phyloP scores from a whole-genome alignment of 2,888 invertebrate species.

The Pilophorus perplexus region DNA sequence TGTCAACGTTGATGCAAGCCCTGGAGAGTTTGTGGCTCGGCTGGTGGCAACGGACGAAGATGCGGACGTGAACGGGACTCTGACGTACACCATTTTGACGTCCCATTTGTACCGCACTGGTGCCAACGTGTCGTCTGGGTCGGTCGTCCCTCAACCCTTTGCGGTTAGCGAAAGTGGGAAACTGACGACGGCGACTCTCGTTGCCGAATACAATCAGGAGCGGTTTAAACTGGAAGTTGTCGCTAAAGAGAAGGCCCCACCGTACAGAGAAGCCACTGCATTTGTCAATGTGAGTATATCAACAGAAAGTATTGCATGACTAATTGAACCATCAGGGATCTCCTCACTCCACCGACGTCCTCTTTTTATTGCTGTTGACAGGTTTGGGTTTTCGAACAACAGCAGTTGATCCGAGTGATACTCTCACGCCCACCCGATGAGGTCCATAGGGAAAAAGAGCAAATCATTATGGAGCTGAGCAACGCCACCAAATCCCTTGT shows the following conservation, averaged over 20 bases:
- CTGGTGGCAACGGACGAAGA: constrained; percentile 82
- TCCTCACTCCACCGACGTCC: too few relatives aligned
- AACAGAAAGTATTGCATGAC: too few relatives aligned
- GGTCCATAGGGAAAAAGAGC: constrained; percentile 67
- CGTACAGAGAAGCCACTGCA: constrained; percentile 71
- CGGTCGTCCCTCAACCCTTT: constrained; percentile 85
- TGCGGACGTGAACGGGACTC: constrained; percentile 75
- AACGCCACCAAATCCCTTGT: constrained; percentile 74
- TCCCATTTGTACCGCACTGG: constrained; percentile 70
- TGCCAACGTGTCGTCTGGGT: constrained; percentile 72
- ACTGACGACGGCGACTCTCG: constrained; percentile 72
- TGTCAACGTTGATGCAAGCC: constrained; percentile 72
- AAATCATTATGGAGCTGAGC: constrained; percentile 69
- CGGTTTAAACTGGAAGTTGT: constrained; percentile 79
- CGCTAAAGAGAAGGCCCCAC: constrained; percentile 76
- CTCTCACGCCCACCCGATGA: constrained; percentile 77
- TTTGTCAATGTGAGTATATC: constrained; percentile 75
- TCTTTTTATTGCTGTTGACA: too few relatives aligned
- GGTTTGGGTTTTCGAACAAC: constrained; percentile 88
- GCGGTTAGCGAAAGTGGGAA: constrained; percentile 70
- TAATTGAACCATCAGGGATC: too few relatives aligned
- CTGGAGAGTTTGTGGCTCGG: constrained; percentile 70
- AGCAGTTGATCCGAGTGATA: constrained; percentile 78
- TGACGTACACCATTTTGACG: constrained; percentile 76
- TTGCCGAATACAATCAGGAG: constrained; percentile 87